Percentiles rank a stretch among this genome's conserved stretches.
These are phyloP conservation scores for Eristalinus aeneus DNA, from an alignment of 2,888 invertebrate genomes.

Conservation along the genomic window DNA sequence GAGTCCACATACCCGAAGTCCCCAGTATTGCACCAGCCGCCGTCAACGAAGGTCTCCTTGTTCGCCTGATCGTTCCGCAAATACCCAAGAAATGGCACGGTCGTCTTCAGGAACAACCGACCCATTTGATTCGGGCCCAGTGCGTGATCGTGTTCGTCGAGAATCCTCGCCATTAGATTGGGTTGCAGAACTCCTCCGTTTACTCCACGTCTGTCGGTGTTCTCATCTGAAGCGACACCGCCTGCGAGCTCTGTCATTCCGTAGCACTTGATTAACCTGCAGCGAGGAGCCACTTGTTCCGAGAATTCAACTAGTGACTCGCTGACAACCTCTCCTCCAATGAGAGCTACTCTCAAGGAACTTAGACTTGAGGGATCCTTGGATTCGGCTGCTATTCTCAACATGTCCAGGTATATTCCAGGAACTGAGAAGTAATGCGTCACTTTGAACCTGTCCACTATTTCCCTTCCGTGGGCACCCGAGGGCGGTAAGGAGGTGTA, in stretches of 20 bases:
- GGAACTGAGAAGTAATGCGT: slow-evolving; percentile 70
- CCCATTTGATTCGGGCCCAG: slow-evolving; percentile 61
- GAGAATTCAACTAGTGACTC: slow-evolving; percentile 38
- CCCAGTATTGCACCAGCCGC: slow-evolving; percentile 63
- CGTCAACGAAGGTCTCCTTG: slow-evolving; percentile 12
- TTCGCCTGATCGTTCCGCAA: slow-evolving; percentile 23
- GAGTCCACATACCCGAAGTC: slow-evolving; percentile 68
- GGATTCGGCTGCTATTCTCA: slow-evolving; percentile 41
- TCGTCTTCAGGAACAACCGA: slow-evolving; percentile 54
- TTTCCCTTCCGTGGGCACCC: slow-evolving; percentile 36
- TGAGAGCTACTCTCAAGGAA: slow-evolving; percentile 54
- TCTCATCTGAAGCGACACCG: slow-evolving; percentile 60
- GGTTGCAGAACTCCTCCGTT: slow-evolving; percentile 60
- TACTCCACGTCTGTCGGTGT: not conserved
- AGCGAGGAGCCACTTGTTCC: slow-evolving; percentile 38
- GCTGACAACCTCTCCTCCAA: slow-evolving; percentile 66
- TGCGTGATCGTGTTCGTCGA: slow-evolving; percentile 50
- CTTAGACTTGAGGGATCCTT: slow-evolving; percentile 36
- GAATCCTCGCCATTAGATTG: slow-evolving; percentile 59
- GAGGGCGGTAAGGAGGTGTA: slow-evolving; percentile 45
- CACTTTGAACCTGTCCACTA: slow-evolving; percentile 51
- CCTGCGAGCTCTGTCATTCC: slow-evolving; percentile 71
- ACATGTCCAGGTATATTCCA: slow-evolving; percentile 45
- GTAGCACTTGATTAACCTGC: slow-evolving; percentile 61
- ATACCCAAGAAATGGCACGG: slow-evolving; percentile 63